Conservation (phyloP, 2,888 invertebrate genomes). For the Erebia ligea region DNA sequence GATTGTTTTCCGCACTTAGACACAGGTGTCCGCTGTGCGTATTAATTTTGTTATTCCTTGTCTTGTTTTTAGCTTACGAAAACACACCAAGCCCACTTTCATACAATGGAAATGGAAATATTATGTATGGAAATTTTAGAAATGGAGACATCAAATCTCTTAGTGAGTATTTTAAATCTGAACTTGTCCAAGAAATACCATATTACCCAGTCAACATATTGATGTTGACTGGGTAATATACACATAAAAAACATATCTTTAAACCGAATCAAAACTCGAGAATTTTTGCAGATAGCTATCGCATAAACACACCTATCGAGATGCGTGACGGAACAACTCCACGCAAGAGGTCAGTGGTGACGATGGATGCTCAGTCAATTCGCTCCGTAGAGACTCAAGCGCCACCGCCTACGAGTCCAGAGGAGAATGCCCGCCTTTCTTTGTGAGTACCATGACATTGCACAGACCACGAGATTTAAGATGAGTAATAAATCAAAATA, state of each 20-base stretch:
- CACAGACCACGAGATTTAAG: too few relatives aligned
- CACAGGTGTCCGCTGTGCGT: too few relatives aligned
- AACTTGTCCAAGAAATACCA: background rate
- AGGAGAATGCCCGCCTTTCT: constrained; percentile 74
- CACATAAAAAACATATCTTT: background rate
- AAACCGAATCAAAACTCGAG: background rate
- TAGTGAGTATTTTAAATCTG: constrained; percentile 56
- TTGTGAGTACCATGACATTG: constrained; percentile 56
- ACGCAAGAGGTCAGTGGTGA: constrained; percentile 68
- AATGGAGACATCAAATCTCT: constrained; percentile 72
- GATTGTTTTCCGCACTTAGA: too few relatives aligned
- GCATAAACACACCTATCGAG: constrained; percentile 58
- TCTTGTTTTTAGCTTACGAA: constrained; percentile 25
- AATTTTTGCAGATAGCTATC: constrained; percentile 59
- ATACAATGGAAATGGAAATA: constrained; percentile 57
- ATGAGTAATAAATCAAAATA: too few relatives aligned
- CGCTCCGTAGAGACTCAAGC: constrained; percentile 74
- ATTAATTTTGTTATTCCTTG: constrained; percentile 3
- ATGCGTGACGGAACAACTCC: constrained; percentile 62
- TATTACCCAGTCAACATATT: background rate
- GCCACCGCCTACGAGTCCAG: constrained; percentile 73
- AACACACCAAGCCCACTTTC: constrained; percentile 29
- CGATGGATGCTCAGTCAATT: constrained; percentile 76
- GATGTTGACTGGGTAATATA: too few relatives aligned
- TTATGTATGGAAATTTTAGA: constrained; percentile 42